A percentile compares a stretch with the other conserved stretches of the same genome.
These are phyloP conservation scores for Elgonia sp. DNA, from an alignment of 2,888 invertebrate genomes.

Conservation along the genomic window DNA sequence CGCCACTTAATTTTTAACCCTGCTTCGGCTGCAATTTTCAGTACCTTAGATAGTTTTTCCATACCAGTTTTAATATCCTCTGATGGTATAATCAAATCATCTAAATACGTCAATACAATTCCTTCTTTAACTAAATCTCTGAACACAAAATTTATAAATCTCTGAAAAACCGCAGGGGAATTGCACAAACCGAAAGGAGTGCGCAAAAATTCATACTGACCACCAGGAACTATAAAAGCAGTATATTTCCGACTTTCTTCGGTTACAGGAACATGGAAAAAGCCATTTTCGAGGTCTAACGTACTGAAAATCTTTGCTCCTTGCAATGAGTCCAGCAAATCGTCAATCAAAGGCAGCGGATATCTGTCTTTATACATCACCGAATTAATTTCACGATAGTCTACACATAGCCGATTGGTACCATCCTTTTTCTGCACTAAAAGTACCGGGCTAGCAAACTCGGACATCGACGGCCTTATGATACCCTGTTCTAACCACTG, in stretches of 20 bases:
- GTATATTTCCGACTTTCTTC: background rate
- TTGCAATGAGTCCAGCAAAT: background rate
- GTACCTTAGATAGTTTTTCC: background rate
- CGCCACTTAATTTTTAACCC: background rate
- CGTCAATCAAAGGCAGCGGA: background rate
- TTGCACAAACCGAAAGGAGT: too few relatives aligned
- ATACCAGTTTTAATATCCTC: background rate
- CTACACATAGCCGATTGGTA: background rate
- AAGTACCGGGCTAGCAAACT: background rate
- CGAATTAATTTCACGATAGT: background rate
- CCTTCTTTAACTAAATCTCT: background rate
- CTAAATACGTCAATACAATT: background rate
- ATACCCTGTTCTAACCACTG: background rate
- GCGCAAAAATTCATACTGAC: background rate
- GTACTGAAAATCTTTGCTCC: background rate
- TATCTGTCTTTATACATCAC: background rate
- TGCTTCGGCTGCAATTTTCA: background rate
- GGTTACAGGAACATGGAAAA: background rate
- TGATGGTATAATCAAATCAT: background rate
- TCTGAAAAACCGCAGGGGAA: too few relatives aligned
- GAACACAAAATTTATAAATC: background rate
- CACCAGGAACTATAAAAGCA: background rate
- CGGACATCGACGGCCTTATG: background rate
- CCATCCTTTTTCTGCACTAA: background rate
- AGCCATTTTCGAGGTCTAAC: background rate